Base-by-base conservation (phyloP, 2,888 invertebrate species). In the Phania funesta region DNA sequence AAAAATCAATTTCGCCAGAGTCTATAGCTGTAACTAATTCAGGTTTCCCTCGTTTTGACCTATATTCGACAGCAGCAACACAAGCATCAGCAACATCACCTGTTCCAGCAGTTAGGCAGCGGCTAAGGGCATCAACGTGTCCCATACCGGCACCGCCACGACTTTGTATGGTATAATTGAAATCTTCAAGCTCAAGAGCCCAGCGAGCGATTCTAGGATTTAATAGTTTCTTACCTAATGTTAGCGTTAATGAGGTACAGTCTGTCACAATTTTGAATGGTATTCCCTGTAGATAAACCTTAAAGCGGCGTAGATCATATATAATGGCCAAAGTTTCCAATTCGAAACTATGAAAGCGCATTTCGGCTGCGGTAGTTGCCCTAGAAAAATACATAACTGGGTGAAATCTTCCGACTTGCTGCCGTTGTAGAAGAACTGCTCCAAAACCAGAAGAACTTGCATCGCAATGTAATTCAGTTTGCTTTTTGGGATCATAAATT, bases 131-230 rank as follows among this genome's bases (percentile, higher is more conserved):
- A 18, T 52, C 65, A 46, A 65, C 65, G 6, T 73, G 62, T 8
- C 50, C 46, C 78, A 71, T 71, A 32, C 56, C 20, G 2, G 38
- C 48, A 32, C 64, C 64, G 38, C 44, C 29, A 20, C 73, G 22
- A 16, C 73, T 62, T 8, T 74, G 41, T 11, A 80, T 62, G 0
- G 48, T 24, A 29, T 68, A 82, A 56, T 82, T 46, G 9, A 52
- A 79, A 13, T 78, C 58, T 44, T 81, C 65, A n/a, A 81, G n/a
- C 58, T 80, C 70, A 9, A 80, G 35, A 0, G 68, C 67, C 44
- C 65, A 77, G 7, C 64, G 38, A 0, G 50, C 48, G 9, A 60
- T 77, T 22, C 62, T 46, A 0, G 64, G 16, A 32, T 70, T 78
- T 11, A 71, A 41, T n/a, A 32, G 18, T 48, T 32, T 48, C 48